Evolutionary conservation across 1,140 invertebrate genomes (phyloP).

Genomic region (Gonioctena quinquepunctata): DNA sequence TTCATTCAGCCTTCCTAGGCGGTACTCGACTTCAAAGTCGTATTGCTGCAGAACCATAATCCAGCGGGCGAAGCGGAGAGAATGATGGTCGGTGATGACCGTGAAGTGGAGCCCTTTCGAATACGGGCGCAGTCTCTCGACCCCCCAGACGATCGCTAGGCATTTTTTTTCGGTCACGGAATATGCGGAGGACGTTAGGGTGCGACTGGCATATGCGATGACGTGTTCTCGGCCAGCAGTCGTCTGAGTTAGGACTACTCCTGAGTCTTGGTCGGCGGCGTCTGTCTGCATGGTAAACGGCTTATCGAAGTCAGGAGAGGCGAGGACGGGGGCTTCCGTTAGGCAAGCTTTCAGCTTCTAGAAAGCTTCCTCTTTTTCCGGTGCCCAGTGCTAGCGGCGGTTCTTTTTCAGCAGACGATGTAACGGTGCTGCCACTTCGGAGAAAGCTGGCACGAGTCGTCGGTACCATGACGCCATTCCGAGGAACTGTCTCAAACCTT

Average conservation of each 20-base stretch:
- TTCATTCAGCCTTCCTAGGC: no score
- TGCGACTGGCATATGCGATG: slow-evolving; percentile 4
- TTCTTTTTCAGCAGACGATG: no score
- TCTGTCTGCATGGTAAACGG: slow-evolving; percentile 25
- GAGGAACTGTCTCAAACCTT: slow-evolving; percentile 12
- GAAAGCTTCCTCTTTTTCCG: slow-evolving; percentile 36
- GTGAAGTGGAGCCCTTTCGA: slow-evolving; percentile 55
- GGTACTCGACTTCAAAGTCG: no score
- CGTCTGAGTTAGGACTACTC: not conserved
- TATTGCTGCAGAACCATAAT: no score
- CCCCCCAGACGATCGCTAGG: slow-evolving; percentile 48
- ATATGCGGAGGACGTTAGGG: not conserved
- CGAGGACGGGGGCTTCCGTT: not conserved
- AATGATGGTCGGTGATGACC: slow-evolving; percentile 58
- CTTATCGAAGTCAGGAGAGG: not conserved
- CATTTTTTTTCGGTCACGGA: slow-evolving; percentile 31
- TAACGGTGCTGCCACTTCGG: not conserved
- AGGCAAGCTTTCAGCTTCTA: slow-evolving; percentile 14
- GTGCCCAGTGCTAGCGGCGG: no score
- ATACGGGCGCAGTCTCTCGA: slow-evolving; percentile 55
- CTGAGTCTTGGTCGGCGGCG: slow-evolving; percentile 36
- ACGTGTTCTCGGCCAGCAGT: not conserved
- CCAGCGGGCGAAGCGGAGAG: slow-evolving; percentile 50
- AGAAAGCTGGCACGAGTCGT: slow-evolving; percentile 12
- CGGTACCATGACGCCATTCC: slow-evolving; percentile 25